A percentile compares a stretch with the other conserved stretches of the same genome.
phyloP scores from a whole-genome alignment of 1,140 invertebrate species.

The Oryzaephilus surinamensis region DNA sequence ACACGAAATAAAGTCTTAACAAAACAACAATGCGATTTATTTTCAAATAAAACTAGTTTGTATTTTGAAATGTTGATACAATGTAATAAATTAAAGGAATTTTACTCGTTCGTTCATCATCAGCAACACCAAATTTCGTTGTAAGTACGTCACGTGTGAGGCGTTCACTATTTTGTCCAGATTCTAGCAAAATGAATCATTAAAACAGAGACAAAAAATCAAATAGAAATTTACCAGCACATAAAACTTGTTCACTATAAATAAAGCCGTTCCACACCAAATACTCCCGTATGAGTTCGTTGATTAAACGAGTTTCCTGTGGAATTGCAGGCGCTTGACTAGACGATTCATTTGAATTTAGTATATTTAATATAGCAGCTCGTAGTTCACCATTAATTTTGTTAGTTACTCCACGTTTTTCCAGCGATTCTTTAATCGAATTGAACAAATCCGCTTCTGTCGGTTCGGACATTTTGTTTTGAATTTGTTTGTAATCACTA shows the following conservation, averaged over 20 bases:
- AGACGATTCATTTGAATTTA: no score
- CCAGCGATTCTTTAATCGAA: no score
- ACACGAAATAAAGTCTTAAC: no score
- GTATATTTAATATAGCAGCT: no score
- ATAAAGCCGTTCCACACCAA: slow-evolving; percentile 45
- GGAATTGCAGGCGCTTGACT: slow-evolving; percentile 31
- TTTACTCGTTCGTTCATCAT: slow-evolving; percentile 29
- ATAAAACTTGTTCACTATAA: slow-evolving; percentile 41
- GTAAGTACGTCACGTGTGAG: slow-evolving; percentile 26
- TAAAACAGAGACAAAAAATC: slow-evolving; percentile 5
- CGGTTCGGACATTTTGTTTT: no score
- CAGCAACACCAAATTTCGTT: slow-evolving; percentile 30
- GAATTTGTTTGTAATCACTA: no score
- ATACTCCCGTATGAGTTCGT: slow-evolving; percentile 43
- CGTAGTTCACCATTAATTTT: no score
- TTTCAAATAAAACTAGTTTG: no score
- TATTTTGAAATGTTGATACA: slow-evolving; percentile 20
- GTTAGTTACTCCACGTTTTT: no score
- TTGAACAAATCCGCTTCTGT: no score
- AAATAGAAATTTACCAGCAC: slow-evolving; percentile 32
- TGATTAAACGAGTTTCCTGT: slow-evolving; percentile 40
- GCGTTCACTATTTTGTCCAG: slow-evolving; percentile 22
- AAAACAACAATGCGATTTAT: no score
- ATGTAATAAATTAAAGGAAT: slow-evolving; percentile 34
- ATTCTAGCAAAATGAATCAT: slow-evolving; percentile 22